A percentile compares a stretch with the other conserved stretches of the same genome.
Conservation (phyloP, 2,797 vertebrate species). For the Podarcis siculus region DNA sequence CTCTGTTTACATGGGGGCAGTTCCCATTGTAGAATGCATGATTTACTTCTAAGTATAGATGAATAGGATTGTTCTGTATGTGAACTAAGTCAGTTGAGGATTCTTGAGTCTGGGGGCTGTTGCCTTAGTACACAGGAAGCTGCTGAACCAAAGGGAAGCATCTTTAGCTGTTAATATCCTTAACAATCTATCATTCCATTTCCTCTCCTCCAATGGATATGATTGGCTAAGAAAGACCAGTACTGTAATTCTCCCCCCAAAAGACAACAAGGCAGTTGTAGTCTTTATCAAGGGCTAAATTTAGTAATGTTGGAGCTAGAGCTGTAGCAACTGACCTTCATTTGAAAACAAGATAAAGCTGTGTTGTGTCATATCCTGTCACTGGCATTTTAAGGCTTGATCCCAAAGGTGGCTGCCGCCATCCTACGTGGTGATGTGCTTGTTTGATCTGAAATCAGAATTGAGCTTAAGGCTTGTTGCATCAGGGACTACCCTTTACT, state of each 20-base stretch:
- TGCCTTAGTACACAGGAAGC: neutral
- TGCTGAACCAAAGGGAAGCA: neutral
- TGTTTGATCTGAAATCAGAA: constrained; percentile 49
- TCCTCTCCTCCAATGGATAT: neutral
- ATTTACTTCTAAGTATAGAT: neutral
- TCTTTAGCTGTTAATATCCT: neutral
- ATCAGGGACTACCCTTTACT: constrained; percentile 55
- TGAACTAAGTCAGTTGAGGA: neutral
- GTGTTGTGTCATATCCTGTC: neutral
- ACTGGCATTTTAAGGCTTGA: constrained; percentile 26
- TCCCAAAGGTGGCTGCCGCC: constrained; percentile 7
- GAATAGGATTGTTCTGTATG: neutral
- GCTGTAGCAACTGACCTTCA: constrained; percentile 10
- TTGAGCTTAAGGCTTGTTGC: constrained; percentile 62
- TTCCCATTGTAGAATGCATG: neutral
- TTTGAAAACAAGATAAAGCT: neutral
- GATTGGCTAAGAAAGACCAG: neutral
- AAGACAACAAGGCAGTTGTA: neutral
- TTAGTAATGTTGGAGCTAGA: constrained; percentile 8
- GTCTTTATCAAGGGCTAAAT: constrained; percentile 30
- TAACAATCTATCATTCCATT: neutral
- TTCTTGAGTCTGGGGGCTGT: neutral
- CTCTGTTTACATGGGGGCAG: neutral
- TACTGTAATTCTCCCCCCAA: neutral
- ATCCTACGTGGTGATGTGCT: constrained; percentile 24